Evolutionary conservation across 92 coral and sea anemone genomes (phyloP).

Genomic region (Plumapathes pennacea): DNA sequence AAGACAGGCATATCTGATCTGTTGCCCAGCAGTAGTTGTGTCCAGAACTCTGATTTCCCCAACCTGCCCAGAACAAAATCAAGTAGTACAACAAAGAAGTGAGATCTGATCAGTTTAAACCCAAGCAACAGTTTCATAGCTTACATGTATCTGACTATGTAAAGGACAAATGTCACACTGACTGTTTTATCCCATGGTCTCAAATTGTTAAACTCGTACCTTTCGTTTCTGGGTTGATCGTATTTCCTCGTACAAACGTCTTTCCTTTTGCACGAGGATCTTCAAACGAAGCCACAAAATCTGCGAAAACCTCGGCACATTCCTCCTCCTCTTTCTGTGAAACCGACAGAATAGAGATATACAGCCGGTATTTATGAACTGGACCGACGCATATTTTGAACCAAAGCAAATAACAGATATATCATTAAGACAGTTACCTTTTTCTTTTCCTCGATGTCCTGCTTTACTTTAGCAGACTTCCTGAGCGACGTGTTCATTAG

Average conservation of each 20-base stretch:
- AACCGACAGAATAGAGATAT: not conserved
- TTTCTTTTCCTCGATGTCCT: constrained; percentile 79
- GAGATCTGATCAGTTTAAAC: not conserved
- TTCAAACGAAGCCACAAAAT: constrained; percentile 98
- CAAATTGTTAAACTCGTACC: constrained; percentile 33
- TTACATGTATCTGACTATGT: no score
- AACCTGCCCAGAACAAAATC: no score
- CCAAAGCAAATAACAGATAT: not conserved
- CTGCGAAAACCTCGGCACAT: constrained; percentile 98
- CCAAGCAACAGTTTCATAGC: no score
- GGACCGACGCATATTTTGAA: not conserved
- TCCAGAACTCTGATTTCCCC: no score
- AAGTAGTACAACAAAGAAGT: no score
- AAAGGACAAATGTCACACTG: no score
- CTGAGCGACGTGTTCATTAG: constrained; percentile 78
- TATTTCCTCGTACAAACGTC: constrained; percentile 91
- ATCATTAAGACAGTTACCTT: constrained; percentile 52
- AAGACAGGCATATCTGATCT: no score
- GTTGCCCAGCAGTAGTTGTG: no score
- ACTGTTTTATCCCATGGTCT: no score
- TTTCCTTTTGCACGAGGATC: constrained; percentile 83
- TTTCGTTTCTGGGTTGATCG: constrained; percentile 91
- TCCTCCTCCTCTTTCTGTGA: constrained; percentile 82
- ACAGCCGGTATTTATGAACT: not conserved
- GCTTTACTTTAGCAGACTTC: constrained; percentile 86